Evolutionary conservation across 2,797 vertebrate species (phyloP).

Genomic region (Sciaenops ocellatus): DNA sequence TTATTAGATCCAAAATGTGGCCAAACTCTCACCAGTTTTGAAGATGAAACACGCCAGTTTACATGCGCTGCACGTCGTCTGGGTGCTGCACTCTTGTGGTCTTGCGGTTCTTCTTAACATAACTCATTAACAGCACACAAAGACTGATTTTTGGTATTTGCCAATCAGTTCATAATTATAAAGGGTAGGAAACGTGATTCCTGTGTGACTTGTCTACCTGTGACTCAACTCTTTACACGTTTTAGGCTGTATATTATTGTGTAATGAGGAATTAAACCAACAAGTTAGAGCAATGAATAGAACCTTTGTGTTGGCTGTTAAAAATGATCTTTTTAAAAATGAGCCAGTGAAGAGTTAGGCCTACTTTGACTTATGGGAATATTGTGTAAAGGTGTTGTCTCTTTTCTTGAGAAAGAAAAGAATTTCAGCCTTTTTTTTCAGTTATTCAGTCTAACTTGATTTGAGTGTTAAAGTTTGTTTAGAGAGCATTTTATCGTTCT

Average conservation of each 20-base stretch:
- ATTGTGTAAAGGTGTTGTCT: neutral
- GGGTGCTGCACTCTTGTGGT: neutral
- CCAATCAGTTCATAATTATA: neutral
- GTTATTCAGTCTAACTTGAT: neutral
- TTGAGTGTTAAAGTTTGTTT: neutral
- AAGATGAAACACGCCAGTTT: neutral
- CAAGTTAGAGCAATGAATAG: neutral
- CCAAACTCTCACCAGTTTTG: neutral
- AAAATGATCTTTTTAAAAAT: neutral
- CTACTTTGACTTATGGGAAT: neutral
- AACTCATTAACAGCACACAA: neutral
- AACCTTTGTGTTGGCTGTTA: conserved; percentile 1
- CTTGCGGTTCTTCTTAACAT: neutral
- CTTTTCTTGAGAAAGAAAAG: too few species aligned
- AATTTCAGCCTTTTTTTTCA: neutral
- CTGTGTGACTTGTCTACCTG: neutral
- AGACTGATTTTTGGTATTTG: neutral
- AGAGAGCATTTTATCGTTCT: conserved; percentile 7
- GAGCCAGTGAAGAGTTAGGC: neutral
- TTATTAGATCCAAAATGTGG: neutral
- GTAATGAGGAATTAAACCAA: neutral
- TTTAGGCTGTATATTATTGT: conserved; percentile 2
- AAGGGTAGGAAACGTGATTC: neutral
- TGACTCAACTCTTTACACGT: neutral
- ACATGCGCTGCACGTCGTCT: neutral